Evolutionary conservation across 2,888 invertebrate species (phyloP).

Genomic region (Amphipyra berbera): DNA sequence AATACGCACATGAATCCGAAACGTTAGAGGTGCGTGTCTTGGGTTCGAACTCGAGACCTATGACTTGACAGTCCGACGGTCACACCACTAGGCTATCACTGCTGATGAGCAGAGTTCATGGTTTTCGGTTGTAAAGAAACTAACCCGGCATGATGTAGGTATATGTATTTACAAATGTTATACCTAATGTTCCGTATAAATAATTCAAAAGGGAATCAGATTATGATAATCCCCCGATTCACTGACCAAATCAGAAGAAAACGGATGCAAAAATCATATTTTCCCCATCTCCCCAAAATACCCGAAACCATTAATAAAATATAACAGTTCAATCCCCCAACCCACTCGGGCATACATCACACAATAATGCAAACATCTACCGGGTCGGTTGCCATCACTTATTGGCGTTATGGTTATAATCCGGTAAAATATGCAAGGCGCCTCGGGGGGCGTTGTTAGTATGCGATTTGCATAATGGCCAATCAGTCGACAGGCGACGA

Average conservation of each 20-base stretch:
- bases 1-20: too few species aligned
- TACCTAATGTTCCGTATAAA: not conserved
- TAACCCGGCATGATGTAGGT: too few species aligned
- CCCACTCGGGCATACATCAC: conserved; percentile 47
- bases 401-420: conserved; percentile 65
- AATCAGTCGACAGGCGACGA: conserved; percentile 68
- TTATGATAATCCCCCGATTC: not conserved
- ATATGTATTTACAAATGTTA: too few species aligned
- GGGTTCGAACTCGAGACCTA: too few species aligned
- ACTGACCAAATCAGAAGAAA: not conserved
- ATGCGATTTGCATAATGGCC: conserved; percentile 76
- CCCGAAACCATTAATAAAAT: conserved; percentile 46
- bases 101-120: too few species aligned
- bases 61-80: too few species aligned
- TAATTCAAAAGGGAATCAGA: not conserved
- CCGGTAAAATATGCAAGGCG: conserved; percentile 67
- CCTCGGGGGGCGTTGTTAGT: conserved; percentile 67
- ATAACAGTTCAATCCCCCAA: conserved; percentile 43
- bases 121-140: too few species aligned
- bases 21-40: too few species aligned
- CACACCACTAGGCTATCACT: too few species aligned
- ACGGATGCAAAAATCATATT: conserved; percentile 5
- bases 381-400: conserved; percentile 64
- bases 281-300: conserved; percentile 4
- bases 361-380: conserved; percentile 56